These are phyloP conservation scores for Cotesia typhae DNA, from an alignment of 1,140 invertebrate genomes.

Conservation along the genomic window DNA sequence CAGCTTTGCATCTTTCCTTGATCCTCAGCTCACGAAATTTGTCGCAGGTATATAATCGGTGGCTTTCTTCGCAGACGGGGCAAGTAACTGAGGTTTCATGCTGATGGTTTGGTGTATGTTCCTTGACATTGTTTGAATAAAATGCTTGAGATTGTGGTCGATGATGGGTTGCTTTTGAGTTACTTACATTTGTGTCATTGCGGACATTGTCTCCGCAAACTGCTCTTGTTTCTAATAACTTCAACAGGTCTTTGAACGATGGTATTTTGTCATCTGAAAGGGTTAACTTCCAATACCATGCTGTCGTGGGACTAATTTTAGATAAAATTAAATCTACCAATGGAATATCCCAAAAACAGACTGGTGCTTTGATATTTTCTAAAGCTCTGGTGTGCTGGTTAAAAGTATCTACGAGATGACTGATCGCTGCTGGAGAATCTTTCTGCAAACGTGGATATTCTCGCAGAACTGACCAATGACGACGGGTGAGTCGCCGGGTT, in stretches of 20 bases:
- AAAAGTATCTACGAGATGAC: conserved; percentile 19
- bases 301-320: conserved; percentile 9
- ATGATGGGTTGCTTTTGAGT: neutral
- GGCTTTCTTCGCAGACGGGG: conserved; percentile 1
- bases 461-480: conserved; percentile 36
- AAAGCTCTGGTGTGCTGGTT: conserved; percentile 13
- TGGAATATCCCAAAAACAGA: conserved; percentile 15
- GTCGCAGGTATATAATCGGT: conserved; percentile 31
- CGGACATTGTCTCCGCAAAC: conserved; percentile 15
- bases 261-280: conserved; percentile 7
- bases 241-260: neutral
- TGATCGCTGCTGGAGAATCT: conserved; percentile 19
- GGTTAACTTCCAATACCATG: conserved; percentile 23
- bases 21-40: conserved; percentile 26
- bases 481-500: neutral
- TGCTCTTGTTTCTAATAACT: conserved; percentile 19
- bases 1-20: neutral
- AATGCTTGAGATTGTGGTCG: neutral
- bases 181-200: neutral
- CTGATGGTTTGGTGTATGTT: neutral
- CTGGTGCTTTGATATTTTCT: conserved; percentile 2
- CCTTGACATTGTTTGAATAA: too few species aligned
- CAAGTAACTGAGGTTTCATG: conserved; percentile 20
- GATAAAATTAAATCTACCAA: conserved; percentile 10
- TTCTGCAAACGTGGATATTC: conserved; percentile 19